phyloP scores from a whole-genome alignment of 2,888 invertebrate genomes.

The Harmothoe impar region DNA sequence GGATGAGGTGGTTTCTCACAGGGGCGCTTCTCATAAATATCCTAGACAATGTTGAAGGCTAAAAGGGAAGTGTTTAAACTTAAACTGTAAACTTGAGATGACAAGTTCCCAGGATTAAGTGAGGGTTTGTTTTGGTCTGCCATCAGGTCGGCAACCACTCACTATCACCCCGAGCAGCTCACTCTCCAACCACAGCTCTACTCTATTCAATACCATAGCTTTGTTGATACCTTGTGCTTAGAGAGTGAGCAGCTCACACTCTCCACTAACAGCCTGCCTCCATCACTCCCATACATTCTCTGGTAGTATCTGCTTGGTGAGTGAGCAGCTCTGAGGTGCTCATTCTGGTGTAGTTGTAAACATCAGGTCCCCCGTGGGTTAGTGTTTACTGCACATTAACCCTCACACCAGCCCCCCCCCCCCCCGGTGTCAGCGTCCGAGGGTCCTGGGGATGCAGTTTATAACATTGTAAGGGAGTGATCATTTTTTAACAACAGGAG shows the following conservation, averaged over 20 bases:
- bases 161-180: neutral
- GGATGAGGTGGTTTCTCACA: too few species aligned
- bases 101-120: slow-evolving; percentile 1
- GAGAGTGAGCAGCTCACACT: neutral
- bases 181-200: neutral
- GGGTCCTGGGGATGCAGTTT: neutral
- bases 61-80: too few species aligned
- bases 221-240: too few species aligned
- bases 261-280: neutral
- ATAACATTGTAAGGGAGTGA: too few species aligned
- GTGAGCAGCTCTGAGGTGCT: neutral
- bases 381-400: slow-evolving; percentile 11
- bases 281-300: too few species aligned
- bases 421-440: neutral
- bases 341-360: neutral
- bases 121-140: neutral
- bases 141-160: neutral
- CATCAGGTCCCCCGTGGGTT: neutral
- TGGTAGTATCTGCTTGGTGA: neutral
- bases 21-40: too few species aligned
- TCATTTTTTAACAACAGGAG: too few species aligned
- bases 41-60: too few species aligned
- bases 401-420: neutral
- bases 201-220: neutral
- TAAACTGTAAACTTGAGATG: neutral